phyloP scores from a whole-genome alignment of 2,888 invertebrate genomes.

The Biston stratarius region DNA sequence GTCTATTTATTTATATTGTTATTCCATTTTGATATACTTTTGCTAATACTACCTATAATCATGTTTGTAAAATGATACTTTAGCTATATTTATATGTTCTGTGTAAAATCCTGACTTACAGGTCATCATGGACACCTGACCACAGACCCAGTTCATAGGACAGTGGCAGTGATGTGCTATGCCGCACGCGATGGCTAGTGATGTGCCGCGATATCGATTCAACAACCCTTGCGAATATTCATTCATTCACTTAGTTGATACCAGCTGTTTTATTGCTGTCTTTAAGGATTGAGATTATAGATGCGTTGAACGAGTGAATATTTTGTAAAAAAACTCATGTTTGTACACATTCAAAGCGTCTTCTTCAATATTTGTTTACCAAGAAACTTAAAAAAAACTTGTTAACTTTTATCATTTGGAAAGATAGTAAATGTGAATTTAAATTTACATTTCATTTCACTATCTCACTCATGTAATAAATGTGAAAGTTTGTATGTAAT shows the following conservation, averaged over 20 bases:
- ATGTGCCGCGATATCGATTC: slow-evolving; percentile 68
- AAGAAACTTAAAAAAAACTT: too few species aligned
- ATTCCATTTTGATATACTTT: too few species aligned
- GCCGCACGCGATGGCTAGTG: slow-evolving; percentile 76
- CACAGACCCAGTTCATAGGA: slow-evolving; percentile 63
- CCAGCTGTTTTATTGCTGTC: slow-evolving; percentile 40
- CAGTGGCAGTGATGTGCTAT: slow-evolving; percentile 65
- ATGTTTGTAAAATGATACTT: too few species aligned
- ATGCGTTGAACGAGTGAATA: background rate
- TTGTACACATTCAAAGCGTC: too few species aligned
- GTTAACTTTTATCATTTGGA: too few species aligned
- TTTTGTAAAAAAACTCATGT: background rate
- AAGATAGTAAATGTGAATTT: too few species aligned
- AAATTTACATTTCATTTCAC: too few species aligned
- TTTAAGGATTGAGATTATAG: background rate
- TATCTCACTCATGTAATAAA: too few species aligned
- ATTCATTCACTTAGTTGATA: slow-evolving; percentile 50
- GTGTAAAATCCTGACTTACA: background rate
- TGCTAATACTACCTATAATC: too few species aligned
- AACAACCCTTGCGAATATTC: slow-evolving; percentile 56
- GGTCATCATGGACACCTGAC: slow-evolving; percentile 50
- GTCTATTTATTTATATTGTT: too few species aligned
- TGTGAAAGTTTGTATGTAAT: too few species aligned
- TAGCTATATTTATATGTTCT: background rate
- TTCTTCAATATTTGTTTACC: too few species aligned